Evolutionary conservation across 2,113 vertebrate genomes (phyloP), one percentile per base, ranked within the genome.

Genomic region (Ancistrus triradiatus): DNA sequence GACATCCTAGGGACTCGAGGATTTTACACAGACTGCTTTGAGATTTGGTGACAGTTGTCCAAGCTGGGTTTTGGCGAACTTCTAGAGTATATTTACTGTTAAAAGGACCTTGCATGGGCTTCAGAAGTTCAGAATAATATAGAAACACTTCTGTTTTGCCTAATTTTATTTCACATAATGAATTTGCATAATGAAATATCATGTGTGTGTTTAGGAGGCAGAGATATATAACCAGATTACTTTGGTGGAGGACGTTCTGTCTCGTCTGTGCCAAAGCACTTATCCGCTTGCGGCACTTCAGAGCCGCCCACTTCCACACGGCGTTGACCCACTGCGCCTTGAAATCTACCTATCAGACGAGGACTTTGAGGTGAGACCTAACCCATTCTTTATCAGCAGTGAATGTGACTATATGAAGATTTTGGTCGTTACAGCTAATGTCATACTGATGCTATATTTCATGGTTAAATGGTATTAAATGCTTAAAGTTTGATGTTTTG

Each of bases 171-270:
- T n/a, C n/a, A n/a, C n/a, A n/a, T n/a, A n/a, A n/a, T n/a, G n/a
- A n/a, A n/a, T n/a, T n/a, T n/a, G n/a, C n/a, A n/a, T n/a, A n/a
- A n/a, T n/a, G n/a, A n/a, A n/a, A n/a, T n/a, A n/a, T n/a, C n/a
- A n/a, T 60, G 17, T 24, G 18, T 19, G 22, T 31, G 14, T 33
- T 8, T 49, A 98, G 96, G 96, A 98, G 62, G 92, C 93, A 0
- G 96, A 97, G 0, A 91, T 92, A 74, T 95, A 92, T 38, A 92
- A 91, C 75, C 95, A 98, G 84, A 98, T 98, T 74, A 96, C 93
- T 78, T 87, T 97, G 33, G 95, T 99, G 68, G 95, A 99, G 81
- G 95, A 98, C 0, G 93, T 98, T 47, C 65, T 99, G 80, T 91
- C 93, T 69, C 92, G 86, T 61, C 89, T 99, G 31, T 94, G 91